These are phyloP conservation scores for Psittacara wagleri DNA, from an alignment of 2,113 vertebrate genomes.

Conservation along the genomic window DNA sequence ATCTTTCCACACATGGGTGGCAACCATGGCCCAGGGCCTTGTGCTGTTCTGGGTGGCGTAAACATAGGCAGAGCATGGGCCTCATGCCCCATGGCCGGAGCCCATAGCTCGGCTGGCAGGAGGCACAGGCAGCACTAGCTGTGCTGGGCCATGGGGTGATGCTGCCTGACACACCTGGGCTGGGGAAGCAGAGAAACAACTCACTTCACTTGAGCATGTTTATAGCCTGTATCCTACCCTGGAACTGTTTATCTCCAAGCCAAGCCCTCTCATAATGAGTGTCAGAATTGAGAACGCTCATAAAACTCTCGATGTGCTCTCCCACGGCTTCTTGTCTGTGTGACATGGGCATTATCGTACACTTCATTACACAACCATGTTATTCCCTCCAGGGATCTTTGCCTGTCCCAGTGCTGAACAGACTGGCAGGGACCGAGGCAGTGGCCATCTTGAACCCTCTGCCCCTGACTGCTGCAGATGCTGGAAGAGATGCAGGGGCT, in stretches of 20 bases:
- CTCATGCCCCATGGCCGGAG: accelerated
- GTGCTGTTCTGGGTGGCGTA: neutral
- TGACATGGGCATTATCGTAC: neutral
- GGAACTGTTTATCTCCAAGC: neutral
- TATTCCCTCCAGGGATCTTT: neutral
- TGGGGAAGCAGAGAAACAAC: neutral
- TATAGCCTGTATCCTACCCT: neutral
- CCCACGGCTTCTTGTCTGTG: neutral
- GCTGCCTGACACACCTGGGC: neutral
- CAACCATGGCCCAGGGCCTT: neutral
- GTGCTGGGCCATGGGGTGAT: neutral
- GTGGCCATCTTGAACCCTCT: neutral
- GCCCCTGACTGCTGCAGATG: neutral
- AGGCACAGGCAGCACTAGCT: accelerated
- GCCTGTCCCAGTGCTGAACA: neutral
- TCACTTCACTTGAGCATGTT: neutral
- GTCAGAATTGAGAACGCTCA: neutral
- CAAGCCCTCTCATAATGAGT: neutral
- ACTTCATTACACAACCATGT: neutral
- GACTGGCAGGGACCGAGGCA: neutral
- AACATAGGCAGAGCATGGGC: accelerated
- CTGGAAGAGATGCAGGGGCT: neutral
- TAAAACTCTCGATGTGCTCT: neutral
- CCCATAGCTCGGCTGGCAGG: accelerated
- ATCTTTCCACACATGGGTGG: neutral